These are phyloP conservation scores for Allygus modestus DNA, from an alignment of 2,888 invertebrate genomes.

Conservation along the genomic window DNA sequence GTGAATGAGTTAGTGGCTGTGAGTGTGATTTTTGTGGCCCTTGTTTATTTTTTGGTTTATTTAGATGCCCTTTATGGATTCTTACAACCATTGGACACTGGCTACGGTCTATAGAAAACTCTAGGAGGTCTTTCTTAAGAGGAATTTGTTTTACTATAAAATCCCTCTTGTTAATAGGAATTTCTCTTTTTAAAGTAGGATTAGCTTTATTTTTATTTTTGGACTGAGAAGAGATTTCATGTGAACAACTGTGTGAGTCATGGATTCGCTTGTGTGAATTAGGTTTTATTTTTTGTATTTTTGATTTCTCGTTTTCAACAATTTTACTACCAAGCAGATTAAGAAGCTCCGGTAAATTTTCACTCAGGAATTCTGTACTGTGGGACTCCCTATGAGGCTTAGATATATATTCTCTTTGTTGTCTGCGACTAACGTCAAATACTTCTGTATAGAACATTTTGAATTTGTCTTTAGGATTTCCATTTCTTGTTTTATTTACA, in stretches of 20 bases:
- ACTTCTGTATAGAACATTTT: not conserved
- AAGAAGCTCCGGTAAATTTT: not conserved
- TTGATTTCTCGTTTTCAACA: not conserved
- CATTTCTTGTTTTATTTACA: not conserved
- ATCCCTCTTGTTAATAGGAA: not conserved
- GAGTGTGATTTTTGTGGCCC: not conserved
- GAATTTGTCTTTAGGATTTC: not conserved
- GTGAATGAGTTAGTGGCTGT: not conserved
- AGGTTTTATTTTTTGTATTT: not conserved
- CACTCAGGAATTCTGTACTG: not conserved
- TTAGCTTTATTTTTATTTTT: not conserved
- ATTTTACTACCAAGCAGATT: not conserved
- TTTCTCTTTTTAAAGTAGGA: not conserved
- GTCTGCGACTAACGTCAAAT: not conserved
- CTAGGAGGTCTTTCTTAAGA: not conserved
- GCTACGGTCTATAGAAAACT: slow-evolving; percentile 1
- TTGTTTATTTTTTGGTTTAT: not conserved
- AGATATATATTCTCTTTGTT: not conserved
- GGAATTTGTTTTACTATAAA: not conserved
- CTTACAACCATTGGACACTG: slow-evolving; percentile 31
- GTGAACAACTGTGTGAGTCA: not conserved
- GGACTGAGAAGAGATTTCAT: not conserved
- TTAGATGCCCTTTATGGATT: not conserved
- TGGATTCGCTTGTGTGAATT: not conserved
- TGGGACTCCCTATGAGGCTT: not conserved